phyloP scores from a whole-genome alignment of 2,797 vertebrate species.

The Pygocentrus nattereri region DNA sequence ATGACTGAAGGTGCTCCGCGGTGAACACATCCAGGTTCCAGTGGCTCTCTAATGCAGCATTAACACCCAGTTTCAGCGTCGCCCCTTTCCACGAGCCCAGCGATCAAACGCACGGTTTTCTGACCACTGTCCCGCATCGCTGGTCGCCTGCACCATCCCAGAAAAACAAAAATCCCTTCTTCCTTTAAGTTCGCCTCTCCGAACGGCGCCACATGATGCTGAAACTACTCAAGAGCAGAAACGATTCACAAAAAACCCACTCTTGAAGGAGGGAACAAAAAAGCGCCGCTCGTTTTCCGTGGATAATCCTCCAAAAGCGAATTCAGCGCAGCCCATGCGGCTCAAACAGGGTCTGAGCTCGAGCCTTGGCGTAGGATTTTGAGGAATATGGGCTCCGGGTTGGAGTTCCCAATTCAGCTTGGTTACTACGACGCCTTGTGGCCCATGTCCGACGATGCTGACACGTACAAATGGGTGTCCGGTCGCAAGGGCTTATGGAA shows the following conservation, averaged over 20 bases:
- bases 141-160: background rate
- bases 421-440: slow-evolving; percentile 65
- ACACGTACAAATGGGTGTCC: slow-evolving; percentile 6
- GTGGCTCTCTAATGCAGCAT: background rate
- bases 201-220: slow-evolving; percentile 16
- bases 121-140: background rate
- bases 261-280: background rate
- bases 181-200: slow-evolving; percentile 30
- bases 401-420: slow-evolving; percentile 47
- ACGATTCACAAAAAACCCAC: slow-evolving; percentile 12
- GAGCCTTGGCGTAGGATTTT: slow-evolving; percentile 51
- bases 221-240: slow-evolving; percentile 3
- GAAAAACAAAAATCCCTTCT: slow-evolving; percentile 2
- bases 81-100: background rate
- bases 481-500: slow-evolving; percentile 26
- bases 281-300: slow-evolving; percentile 14
- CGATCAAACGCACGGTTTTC: background rate
- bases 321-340: slow-evolving; percentile 41
- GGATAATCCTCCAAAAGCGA: slow-evolving; percentile 47
- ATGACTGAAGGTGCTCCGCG: background rate
- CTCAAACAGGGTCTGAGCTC: slow-evolving; percentile 8
- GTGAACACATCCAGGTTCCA: background rate
- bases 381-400: slow-evolving; percentile 57
- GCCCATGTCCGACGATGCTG: slow-evolving; percentile 40
- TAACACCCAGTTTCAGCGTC: background rate